Conservation (phyloP, 2,797 vertebrate species). For the Prunella strophiata region DNA sequence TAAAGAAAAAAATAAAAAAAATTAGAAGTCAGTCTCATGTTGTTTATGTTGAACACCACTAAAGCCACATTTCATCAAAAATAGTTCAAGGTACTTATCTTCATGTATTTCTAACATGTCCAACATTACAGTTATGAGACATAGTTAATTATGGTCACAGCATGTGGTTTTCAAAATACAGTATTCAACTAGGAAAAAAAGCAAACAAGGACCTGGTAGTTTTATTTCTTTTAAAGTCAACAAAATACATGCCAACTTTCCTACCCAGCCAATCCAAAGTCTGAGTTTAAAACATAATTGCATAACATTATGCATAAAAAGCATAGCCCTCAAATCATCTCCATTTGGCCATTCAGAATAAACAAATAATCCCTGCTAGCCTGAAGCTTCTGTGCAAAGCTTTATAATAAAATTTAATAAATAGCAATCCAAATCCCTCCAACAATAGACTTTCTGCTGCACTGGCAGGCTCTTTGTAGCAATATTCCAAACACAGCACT, state of each 20-base stretch:
- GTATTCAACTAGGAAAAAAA: slow-evolving; percentile 23
- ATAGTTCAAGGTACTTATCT: slow-evolving; percentile 27
- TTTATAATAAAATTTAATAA: slow-evolving; percentile 50
- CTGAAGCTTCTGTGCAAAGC: slow-evolving; percentile 44
- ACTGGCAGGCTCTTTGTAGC: slow-evolving; percentile 55
- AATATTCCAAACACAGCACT: slow-evolving; percentile 37
- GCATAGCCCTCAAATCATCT: background rate
- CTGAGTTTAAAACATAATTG: slow-evolving; percentile 24
- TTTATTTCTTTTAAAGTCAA: slow-evolving; percentile 46
- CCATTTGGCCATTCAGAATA: background rate
- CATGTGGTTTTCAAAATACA: slow-evolving; percentile 27
- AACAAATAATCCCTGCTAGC: slow-evolving; percentile 28
- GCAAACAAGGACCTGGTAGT: slow-evolving; percentile 37
- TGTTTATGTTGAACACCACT: slow-evolving; percentile 10
- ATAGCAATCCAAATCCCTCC: slow-evolving; percentile 38
- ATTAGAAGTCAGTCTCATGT: background rate
- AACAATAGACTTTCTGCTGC: slow-evolving; percentile 63
- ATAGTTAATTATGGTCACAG: slow-evolving; percentile 43
- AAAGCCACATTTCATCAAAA: slow-evolving; percentile 33
- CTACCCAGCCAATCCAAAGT: background rate
- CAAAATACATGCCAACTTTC: slow-evolving; percentile 22
- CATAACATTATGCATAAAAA: slow-evolving; percentile 30
- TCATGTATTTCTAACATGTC: slow-evolving; percentile 30
- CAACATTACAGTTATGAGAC: slow-evolving; percentile 8
- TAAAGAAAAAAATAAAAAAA: background rate